These are phyloP conservation scores for Crotalus viridis DNA, from an alignment of 2,113 vertebrate genomes.

Conservation along the genomic window DNA sequence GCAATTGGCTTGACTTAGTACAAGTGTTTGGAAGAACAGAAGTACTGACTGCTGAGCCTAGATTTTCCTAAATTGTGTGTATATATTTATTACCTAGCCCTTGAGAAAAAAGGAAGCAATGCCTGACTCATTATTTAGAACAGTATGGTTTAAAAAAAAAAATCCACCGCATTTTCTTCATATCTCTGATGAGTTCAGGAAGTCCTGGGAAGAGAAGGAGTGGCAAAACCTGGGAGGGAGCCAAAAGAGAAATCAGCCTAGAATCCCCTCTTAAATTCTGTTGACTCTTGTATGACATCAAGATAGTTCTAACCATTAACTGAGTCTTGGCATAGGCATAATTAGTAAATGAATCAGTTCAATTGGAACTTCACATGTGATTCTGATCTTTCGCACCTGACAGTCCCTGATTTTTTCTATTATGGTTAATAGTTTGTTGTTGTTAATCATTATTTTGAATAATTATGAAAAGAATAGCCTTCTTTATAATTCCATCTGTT, in stretches of 20 bases:
- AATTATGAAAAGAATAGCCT: neutral
- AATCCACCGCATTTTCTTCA: neutral
- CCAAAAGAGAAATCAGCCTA: neutral
- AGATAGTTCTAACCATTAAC: neutral
- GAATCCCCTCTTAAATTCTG: neutral
- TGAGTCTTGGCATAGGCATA: neutral
- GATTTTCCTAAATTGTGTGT: neutral
- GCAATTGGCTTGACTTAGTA: neutral
- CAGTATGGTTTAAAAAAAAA: neutral
- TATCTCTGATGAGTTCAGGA: neutral
- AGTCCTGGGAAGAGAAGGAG: neutral
- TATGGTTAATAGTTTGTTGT: neutral
- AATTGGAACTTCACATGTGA: neutral
- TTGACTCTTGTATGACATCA: neutral
- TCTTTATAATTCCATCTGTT: neutral
- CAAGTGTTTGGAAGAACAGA: neutral
- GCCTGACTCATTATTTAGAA: neutral
- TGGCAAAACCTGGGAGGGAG: neutral
- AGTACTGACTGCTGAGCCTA: neutral
- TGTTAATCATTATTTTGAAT: neutral
- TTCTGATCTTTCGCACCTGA: neutral
- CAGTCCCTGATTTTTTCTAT: neutral
- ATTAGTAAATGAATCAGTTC: neutral
- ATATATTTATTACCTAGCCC: neutral
- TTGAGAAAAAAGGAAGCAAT: neutral